A percentile compares a stretch with the other conserved stretches of the same genome.
Evolutionary conservation across 2,113 vertebrate genomes (phyloP).

Genomic region (Xenopus tropicalis): UCB_Xtro_10.0 CM004452.2:9106001-9106500

Average conservation of each 20-base stretch:
- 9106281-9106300: conserved; percentile 32
- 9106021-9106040: too few relatives aligned
- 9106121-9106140: not conserved
- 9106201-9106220: conserved; percentile 83
- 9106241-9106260: conserved; percentile 50
- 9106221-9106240: conserved; percentile 76
- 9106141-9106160: conserved; percentile 42
- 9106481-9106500: too few relatives aligned
- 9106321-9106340: conserved; percentile 46
- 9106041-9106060: too few relatives aligned
- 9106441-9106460: too few relatives aligned
- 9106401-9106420: conserved; percentile 3
- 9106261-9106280: conserved; percentile 57
- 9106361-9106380: conserved; percentile 4
- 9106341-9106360: conserved; percentile 5
- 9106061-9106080: too few relatives aligned
- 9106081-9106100: too few relatives aligned
- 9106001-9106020: too few relatives aligned
- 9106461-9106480: too few relatives aligned
- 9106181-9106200: conserved; percentile 78
- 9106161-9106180: conserved; percentile 79
- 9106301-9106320: conserved; percentile 37
- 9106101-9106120: too few relatives aligned
- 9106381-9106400: conserved; percentile 50
- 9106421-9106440: too few relatives aligned